These are phyloP conservation scores for Ptilodon capucinus DNA, from an alignment of 2,888 invertebrate species.

Conservation along the genomic window DNA sequence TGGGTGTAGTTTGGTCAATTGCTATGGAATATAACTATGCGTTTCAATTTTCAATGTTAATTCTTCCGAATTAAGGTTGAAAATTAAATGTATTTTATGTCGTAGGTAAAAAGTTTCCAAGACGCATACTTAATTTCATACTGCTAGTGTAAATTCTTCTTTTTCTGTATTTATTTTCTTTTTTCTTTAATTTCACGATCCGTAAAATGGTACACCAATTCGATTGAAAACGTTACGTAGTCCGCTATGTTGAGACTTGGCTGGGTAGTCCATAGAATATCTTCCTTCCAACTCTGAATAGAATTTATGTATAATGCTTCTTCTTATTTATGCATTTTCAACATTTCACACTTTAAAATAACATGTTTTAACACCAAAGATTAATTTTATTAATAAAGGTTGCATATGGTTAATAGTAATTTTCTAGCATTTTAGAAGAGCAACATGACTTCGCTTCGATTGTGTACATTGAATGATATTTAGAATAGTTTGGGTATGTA, in stretches of 20 bases:
- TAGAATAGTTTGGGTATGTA: constrained; percentile 33
- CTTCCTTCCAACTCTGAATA: neutral
- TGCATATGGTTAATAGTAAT: neutral
- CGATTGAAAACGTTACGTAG: too few species aligned
- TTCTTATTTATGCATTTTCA: constrained; percentile 8
- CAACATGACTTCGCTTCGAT: neutral
- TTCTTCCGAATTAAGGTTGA: neutral
- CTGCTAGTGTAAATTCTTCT: too few species aligned
- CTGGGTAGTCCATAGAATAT: too few species aligned
- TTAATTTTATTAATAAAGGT: neutral
- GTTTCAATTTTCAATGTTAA: neutral
- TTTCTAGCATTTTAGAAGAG: neutral
- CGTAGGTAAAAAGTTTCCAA: neutral
- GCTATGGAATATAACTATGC: neutral
- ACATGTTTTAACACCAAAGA: constrained; percentile 6
- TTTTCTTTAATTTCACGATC: too few species aligned
- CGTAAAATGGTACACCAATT: too few species aligned
- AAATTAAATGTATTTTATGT: neutral
- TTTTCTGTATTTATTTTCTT: too few species aligned
- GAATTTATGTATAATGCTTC: neutral
- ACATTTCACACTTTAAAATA: neutral
- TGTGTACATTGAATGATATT: constrained; percentile 3
- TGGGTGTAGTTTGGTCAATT: neutral
- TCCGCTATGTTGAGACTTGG: neutral
- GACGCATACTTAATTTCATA: neutral